Conservation (phyloP, 2,113 vertebrate species). For the Plotosus lineatus region DNA sequence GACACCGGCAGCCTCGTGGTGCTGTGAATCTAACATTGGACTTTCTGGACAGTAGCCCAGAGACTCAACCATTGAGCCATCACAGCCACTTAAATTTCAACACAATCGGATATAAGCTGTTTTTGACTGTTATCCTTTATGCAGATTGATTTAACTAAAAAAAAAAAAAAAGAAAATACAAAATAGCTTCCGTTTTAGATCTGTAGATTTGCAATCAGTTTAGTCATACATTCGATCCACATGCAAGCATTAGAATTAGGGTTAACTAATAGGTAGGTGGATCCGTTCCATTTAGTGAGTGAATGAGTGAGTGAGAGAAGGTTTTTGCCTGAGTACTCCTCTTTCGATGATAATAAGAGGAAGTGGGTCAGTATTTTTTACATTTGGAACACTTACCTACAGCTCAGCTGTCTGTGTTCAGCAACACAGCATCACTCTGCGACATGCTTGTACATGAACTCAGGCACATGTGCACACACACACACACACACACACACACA, state of each 20-base stretch:
- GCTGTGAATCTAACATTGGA: too few relatives aligned
- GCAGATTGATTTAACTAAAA: background rate
- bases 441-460: background rate
- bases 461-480: background rate
- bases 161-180: too few relatives aligned
- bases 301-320: too few relatives aligned
- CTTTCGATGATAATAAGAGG: conserved; percentile 42
- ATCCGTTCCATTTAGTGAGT: background rate
- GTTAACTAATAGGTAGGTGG: background rate
- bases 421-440: conserved; percentile 29
- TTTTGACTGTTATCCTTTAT: background rate
- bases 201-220: background rate
- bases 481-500: conserved; percentile 12
- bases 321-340: conserved; percentile 10
- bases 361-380: conserved; percentile 47
- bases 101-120: background rate
- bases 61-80: too few relatives aligned
- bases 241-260: background rate
- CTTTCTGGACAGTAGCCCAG: too few relatives aligned
- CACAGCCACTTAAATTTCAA: background rate
- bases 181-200: background rate
- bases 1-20: too few relatives aligned
- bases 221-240: background rate
- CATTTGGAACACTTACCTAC: conserved; percentile 34
- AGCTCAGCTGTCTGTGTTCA: conserved; percentile 27